Base-by-base conservation (phyloP, 64 coral and sea anemone genomes). In the Hydrozoanthus tunicans region DNA sequence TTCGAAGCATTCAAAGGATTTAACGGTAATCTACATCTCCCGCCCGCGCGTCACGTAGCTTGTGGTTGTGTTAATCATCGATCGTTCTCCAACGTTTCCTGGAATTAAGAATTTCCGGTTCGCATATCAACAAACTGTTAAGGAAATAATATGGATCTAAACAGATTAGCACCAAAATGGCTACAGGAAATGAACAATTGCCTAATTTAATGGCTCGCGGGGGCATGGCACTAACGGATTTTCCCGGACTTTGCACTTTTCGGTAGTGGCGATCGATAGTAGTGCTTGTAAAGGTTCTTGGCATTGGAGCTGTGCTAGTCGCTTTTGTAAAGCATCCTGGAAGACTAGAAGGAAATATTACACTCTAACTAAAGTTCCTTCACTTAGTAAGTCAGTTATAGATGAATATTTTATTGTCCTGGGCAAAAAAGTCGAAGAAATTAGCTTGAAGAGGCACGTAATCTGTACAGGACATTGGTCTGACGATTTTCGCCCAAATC, bases 181-280 rank as follows among this genome's bases (percentile, higher is more conserved):
- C 76, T 14, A 58, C 76, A 20, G 20, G 20, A 20, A 20, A 20
- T 20, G 20, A 20, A 20, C 13, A 17, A 82, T 82, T 63, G 80
- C 80, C 13, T 82, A 11, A 82, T 82, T 82, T 82, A 54, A 82
- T 82, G 80, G 56, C 80, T 54, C 80, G 56, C 0, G 57, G 56
- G 80, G 13, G 59, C 9, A 15, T 83, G 81, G 81, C 81, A 83
- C 81, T 83, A 83, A 9, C 81, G 81, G 81, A 83, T 83, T 83
- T 66, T 83, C 64, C 15, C 60, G 81, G 59, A 83, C 81, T 82
- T 82, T 7, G 61, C 7, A 23, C 43, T 64, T 23, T 23, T 61
- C 55, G 11, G 14, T 11, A 59, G 64, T 53, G 24, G 53, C 65
- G 60, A 59, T 17, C 70, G 6, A 73, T 73, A 43, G 32, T 1